Evolutionary conservation across 2,888 invertebrate species (phyloP), one percentile per base, ranked within the genome.

Genomic region (Steinernema hermaphroditum): DNA sequence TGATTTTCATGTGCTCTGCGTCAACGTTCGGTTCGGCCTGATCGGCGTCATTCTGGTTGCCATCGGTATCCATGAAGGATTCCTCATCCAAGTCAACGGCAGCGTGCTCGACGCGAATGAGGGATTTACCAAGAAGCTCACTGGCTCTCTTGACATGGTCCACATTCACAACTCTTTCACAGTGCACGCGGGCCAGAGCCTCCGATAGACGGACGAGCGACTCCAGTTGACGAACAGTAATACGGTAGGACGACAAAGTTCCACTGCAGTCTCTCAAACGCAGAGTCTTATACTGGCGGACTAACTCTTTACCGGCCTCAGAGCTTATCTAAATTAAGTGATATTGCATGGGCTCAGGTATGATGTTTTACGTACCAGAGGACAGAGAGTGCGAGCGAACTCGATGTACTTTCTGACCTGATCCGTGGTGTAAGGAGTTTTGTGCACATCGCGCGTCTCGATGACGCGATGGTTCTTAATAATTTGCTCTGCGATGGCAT

Each of bases 161-260:
- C 0, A 91, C 90, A 2, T 91, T 91, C 16, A 96, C 90, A 81
- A 90, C 96, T 87, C 93, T 94, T 80, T 92, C 92, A 88, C 96
- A 97, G 88, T 96, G 93, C 90, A 99, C 91, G 88, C 95, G 92
- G 70, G 98, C 96, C 91, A 96, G 92, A 32, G 93, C 96, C 89
- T 99, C 98, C 0, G 96, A 93, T 29, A 99, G 90, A 14, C 98
- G 92, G 84, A 99, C 92, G 91, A 99, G 92, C 83, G 93, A 93
- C 88, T 96, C 95, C 76, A 96, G 88, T 87, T 99, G 98, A 0
- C 98, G 90, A 24, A 97, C 97, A 0, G 98, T 98, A 80, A 98
- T 95, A 71, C 96, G 90, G 37, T 74, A 74, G 68, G 72, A 72
- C 41, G 73, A 70, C 9, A 37, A 24, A 37, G 57, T n/a, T 9